A percentile compares a stretch with the other conserved stretches of the same genome.
Conservation (phyloP, 1,140 invertebrate species). For the Amyelois transitella region DNA sequence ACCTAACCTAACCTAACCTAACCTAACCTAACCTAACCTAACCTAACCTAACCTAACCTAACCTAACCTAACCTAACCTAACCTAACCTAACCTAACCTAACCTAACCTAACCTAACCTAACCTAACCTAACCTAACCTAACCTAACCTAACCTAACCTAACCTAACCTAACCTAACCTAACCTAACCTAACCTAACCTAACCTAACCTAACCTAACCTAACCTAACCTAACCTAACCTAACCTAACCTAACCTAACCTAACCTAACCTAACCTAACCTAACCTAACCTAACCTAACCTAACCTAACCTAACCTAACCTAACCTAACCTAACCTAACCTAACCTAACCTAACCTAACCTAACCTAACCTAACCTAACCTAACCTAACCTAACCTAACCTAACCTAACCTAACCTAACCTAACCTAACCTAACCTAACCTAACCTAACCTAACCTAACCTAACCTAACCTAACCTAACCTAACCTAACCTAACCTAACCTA, state of each 20-base stretch:
- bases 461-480: constrained; percentile 27
- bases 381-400: constrained; percentile 25
- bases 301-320: constrained; percentile 29
- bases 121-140: not conserved
- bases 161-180: constrained; percentile 36
- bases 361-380: constrained; percentile 24
- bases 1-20: constrained; percentile 27
- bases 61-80: not conserved
- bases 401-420: constrained; percentile 28
- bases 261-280: constrained; percentile 28
- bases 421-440: constrained; percentile 26
- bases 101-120: not conserved
- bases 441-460: constrained; percentile 26
- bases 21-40: constrained; percentile 24
- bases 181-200: constrained; percentile 31
- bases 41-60: constrained; percentile 14
- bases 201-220: constrained; percentile 41
- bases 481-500: constrained; percentile 28
- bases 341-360: constrained; percentile 27
- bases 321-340: constrained; percentile 30
- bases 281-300: constrained; percentile 25
- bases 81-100: not conserved
- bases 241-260: constrained; percentile 39
- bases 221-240: constrained; percentile 52
- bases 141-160: constrained; percentile 33